These are phyloP conservation scores for Bruchidius siliquastri DNA, from an alignment of 2,888 invertebrate genomes.

Conservation along the genomic window DNA sequence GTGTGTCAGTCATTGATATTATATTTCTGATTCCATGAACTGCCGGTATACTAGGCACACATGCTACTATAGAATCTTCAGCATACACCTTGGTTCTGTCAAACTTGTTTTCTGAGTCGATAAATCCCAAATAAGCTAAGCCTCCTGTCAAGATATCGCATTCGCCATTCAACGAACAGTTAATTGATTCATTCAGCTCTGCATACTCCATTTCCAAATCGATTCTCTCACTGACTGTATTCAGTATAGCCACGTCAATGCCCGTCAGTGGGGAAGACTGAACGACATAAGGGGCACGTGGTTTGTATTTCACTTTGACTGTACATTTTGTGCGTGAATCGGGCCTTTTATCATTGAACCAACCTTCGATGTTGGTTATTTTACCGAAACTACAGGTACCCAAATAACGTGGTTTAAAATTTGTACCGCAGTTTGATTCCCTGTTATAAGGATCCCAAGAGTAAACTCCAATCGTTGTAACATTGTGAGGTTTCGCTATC, in stretches of 20 bases:
- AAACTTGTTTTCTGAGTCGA: background rate
- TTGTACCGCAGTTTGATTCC: background rate
- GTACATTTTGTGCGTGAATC: background rate
- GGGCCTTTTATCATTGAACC: background rate
- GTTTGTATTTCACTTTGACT: background rate
- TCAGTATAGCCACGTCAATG: background rate
- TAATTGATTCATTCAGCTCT: background rate
- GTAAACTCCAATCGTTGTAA: background rate
- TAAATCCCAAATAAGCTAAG: background rate
- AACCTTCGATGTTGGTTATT: background rate
- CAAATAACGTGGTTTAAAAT: background rate
- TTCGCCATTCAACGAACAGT: background rate
- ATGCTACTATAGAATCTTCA: background rate
- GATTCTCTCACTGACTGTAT: background rate
- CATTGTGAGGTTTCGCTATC: background rate
- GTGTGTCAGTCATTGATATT: background rate
- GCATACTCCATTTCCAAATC: background rate
- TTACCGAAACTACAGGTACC: background rate
- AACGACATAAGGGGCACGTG: background rate
- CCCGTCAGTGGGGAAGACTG: background rate
- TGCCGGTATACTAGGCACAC: background rate
- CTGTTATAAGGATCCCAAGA: slow-evolving; percentile 1
- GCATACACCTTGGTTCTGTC: background rate
- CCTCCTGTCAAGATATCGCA: background rate
- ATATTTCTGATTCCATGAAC: background rate